Conservation (phyloP, 1,140 invertebrate genomes). For the Mylabris phalerata region DNA sequence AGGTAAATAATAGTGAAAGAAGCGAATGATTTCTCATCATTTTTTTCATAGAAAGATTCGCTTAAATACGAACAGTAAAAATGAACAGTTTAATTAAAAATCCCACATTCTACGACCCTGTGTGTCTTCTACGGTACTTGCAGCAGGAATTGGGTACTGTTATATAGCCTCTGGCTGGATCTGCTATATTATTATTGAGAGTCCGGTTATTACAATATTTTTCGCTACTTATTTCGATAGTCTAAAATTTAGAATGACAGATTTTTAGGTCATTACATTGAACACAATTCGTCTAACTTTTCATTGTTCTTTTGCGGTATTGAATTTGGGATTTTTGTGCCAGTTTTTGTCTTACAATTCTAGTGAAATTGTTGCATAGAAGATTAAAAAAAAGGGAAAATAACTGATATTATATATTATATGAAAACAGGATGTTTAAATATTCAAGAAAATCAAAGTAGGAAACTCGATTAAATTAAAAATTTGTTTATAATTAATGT, state of each 20-base stretch:
- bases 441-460: too few relatives aligned
- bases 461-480: too few relatives aligned
- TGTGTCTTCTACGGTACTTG: conserved; percentile 12
- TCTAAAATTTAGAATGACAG: background rate
- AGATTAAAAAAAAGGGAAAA: too few relatives aligned
- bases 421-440: too few relatives aligned
- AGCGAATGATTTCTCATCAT: background rate
- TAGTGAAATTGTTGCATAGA: too few relatives aligned
- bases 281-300: too few relatives aligned
- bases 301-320: too few relatives aligned
- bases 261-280: background rate
- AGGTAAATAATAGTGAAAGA: background rate
- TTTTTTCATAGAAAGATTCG: background rate
- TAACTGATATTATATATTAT: too few relatives aligned
- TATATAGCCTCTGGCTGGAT: conserved; percentile 10
- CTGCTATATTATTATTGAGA: conserved; percentile 10
- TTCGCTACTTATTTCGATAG: background rate
- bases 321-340: too few relatives aligned
- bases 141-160: conserved; percentile 14
- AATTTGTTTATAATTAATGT: too few relatives aligned
- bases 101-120: conserved; percentile 11
- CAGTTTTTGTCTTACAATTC: too few relatives aligned
- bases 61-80: background rate
- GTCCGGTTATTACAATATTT: conserved; percentile 8
- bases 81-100: background rate